Conservation (phyloP, 1,140 invertebrate genomes). For the Cryptotermes secundus region DNA sequence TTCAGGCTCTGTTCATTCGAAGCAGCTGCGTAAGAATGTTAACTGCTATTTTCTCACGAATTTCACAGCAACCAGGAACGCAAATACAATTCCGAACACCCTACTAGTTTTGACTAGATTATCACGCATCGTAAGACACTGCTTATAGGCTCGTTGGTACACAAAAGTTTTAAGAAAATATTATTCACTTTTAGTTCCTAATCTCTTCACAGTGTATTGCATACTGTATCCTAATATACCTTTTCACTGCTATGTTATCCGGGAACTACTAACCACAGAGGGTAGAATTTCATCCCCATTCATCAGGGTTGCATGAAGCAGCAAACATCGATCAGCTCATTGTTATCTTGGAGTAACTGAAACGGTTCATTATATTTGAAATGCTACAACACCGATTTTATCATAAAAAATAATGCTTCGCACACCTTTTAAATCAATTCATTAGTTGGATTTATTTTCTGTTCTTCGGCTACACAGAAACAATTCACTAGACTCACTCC, state of each 20-base stretch:
- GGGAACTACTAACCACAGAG: neutral
- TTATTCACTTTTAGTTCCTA: too few relatives aligned
- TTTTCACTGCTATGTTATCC: too few relatives aligned
- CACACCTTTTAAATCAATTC: neutral
- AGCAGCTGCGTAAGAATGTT: neutral
- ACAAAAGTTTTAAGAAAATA: neutral
- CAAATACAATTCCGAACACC: neutral
- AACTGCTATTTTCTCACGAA: neutral
- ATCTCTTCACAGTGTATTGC: too few relatives aligned
- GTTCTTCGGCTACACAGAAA: neutral
- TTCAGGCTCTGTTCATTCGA: neutral
- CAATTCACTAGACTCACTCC: neutral
- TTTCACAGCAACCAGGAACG: neutral
- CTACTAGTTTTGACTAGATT: neutral
- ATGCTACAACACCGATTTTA: too few relatives aligned
- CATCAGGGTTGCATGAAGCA: neutral
- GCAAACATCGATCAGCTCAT: neutral
- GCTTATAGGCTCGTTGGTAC: conserved; percentile 1
- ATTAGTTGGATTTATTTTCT: neutral
- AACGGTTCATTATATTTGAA: too few relatives aligned
- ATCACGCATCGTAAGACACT: neutral
- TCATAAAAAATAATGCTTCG: neutral
- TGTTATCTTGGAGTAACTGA: too few relatives aligned
- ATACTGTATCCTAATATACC: too few relatives aligned
- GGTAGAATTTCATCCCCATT: neutral